Evolutionary conservation across 2,113 vertebrate species (phyloP).

Genomic region (Aphelocoma coerulescens): DNA sequence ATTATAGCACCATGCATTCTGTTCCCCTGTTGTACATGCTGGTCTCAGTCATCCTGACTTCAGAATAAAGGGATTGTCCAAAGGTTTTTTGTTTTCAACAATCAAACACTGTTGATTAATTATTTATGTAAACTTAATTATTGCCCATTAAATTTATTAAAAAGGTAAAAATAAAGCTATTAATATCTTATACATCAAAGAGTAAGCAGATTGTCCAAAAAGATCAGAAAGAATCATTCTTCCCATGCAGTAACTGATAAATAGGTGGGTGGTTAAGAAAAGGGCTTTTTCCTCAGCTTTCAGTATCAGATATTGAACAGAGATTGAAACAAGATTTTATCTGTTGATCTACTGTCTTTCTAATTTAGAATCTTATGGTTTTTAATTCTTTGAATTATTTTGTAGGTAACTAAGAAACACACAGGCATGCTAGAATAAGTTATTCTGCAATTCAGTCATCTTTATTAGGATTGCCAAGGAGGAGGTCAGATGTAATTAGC

Average conservation of each 20-base stretch:
- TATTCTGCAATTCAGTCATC: not conserved
- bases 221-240: not conserved
- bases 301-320: not conserved
- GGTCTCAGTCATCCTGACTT: not conserved
- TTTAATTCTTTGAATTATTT: not conserved
- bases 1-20: not conserved
- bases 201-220: not conserved
- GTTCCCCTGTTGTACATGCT: not conserved
- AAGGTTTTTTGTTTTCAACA: not conserved
- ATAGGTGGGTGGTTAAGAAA: not conserved
- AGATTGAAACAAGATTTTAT: not conserved
- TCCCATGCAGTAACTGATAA: not conserved
- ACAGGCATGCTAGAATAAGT: not conserved
- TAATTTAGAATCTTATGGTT: not conserved
- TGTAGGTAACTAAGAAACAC: not conserved
- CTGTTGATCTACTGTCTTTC: not conserved
- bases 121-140: not conserved
- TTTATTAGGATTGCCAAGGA: not conserved
- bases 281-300: not conserved
- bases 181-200: not conserved
- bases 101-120: not conserved
- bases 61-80: not conserved
- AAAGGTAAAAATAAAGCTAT: not conserved
- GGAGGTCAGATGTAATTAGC: not conserved
- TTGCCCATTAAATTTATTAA: not conserved